phyloP scores from a whole-genome alignment of 2,888 invertebrate species.

The Ennomos fuscantarius region DNA sequence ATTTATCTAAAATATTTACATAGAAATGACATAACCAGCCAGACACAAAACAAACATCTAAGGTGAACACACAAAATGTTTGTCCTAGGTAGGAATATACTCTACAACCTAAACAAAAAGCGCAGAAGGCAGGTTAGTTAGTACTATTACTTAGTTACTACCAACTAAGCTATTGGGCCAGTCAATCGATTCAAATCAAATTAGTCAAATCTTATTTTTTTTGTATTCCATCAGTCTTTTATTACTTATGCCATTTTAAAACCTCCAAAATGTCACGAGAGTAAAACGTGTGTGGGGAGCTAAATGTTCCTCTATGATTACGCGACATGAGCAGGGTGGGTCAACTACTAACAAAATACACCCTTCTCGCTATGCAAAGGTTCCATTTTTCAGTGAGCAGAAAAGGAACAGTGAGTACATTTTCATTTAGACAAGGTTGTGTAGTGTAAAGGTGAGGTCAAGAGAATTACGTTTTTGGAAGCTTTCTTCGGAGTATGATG shows the following conservation, averaged over 20 bases:
- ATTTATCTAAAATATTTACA: too few relatives aligned
- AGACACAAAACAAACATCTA: too few relatives aligned
- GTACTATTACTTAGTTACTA: too few relatives aligned
- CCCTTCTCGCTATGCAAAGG: constrained; percentile 1
- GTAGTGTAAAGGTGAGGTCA: constrained; percentile 32
- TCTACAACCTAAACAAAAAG: too few relatives aligned
- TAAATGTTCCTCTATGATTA: constrained; percentile 61
- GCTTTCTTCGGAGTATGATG: constrained; percentile 41
- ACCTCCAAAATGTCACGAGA: constrained; percentile 72
- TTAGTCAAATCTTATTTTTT: too few relatives aligned
- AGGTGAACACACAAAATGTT: too few relatives aligned
- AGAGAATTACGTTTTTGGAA: constrained; percentile 44
- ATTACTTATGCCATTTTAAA: constrained; percentile 37
- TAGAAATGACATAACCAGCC: too few relatives aligned
- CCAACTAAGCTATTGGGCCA: too few relatives aligned
- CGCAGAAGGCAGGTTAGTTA: too few relatives aligned
- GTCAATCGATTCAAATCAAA: too few relatives aligned
- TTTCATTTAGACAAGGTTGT: constrained; percentile 12
- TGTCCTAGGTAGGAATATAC: too few relatives aligned
- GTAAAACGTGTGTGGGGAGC: constrained; percentile 71
- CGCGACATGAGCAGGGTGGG: constrained; percentile 40
- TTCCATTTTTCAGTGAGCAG: neutral
- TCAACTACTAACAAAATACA: neutral
- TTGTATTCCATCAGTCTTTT: constrained; percentile 14
- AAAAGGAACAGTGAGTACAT: neutral